Percentiles rank a stretch among this genome's conserved stretches.
phyloP scores from a whole-genome alignment of 2,113 vertebrate species.

The Xiphorhynchus elegans region DNA sequence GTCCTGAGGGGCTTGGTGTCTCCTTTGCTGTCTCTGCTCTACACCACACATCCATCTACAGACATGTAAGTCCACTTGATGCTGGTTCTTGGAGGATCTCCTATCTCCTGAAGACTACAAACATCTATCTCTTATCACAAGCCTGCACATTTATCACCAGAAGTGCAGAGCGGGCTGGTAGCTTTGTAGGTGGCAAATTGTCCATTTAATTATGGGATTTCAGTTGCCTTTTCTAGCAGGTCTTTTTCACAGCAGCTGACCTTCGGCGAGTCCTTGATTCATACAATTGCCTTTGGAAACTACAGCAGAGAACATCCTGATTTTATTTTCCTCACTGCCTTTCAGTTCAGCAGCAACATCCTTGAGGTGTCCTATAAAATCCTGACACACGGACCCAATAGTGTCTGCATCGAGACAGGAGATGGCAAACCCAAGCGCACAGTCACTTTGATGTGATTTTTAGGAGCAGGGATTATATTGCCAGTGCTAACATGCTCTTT shows the following conservation, averaged over 20 bases:
- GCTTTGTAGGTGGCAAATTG: background rate
- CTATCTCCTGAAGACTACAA: background rate
- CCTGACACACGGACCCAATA: background rate
- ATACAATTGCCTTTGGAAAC: background rate
- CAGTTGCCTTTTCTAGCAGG: background rate
- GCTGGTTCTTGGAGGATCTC: background rate
- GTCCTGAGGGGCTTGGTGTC: background rate
- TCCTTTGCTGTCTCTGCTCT: background rate
- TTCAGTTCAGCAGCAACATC: background rate
- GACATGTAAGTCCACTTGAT: background rate
- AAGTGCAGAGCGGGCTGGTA: background rate
- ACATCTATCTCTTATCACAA: background rate
- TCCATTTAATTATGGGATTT: background rate
- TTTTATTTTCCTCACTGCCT: background rate
- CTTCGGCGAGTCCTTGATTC: constrained; percentile 11
- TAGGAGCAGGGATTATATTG: background rate
- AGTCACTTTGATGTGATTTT: background rate
- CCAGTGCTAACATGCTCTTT: background rate
- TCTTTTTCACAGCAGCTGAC: background rate
- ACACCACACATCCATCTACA: background rate
- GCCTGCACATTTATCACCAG: background rate
- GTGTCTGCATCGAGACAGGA: background rate
- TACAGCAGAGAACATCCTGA: background rate
- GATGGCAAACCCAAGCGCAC: background rate
- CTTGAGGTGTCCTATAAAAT: constrained; percentile 20